Evolutionary conservation across 1,140 invertebrate species (phyloP).

Genomic region (Solenopsis invicta): DNA sequence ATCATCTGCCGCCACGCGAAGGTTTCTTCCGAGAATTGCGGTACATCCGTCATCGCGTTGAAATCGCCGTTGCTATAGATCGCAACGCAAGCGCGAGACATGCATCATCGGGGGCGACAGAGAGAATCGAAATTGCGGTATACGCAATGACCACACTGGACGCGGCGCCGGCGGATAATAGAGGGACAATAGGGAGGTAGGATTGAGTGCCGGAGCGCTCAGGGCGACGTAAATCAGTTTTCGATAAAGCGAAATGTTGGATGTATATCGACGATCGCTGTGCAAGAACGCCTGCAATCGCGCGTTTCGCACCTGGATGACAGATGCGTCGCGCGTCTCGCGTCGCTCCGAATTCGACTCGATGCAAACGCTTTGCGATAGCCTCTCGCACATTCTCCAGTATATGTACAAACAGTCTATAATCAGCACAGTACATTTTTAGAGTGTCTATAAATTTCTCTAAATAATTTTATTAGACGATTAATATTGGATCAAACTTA

Average conservation of each 20-base stretch:
- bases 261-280: neutral
- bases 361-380: neutral
- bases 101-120: neutral
- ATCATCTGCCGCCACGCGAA: neutral
- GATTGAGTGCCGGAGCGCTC: slow-evolving; percentile 32
- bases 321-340: neutral
- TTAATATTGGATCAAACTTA: neutral
- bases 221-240: slow-evolving; percentile 51
- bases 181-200: neutral
- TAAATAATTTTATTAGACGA: slow-evolving; percentile 10
- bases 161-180: slow-evolving; percentile 27
- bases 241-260: slow-evolving; percentile 38
- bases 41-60: neutral
- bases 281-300: neutral
- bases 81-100: neutral
- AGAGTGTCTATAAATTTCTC: neutral
- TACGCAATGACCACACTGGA: slow-evolving; percentile 47
- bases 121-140: slow-evolving; percentile 40
- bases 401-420: neutral
- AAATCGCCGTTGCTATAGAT: neutral
- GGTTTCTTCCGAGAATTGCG: neutral
- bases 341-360: neutral
- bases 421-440: neutral
- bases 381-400: neutral
- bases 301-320: neutral